These are phyloP conservation scores for Ypsolopha scabrella DNA, from an alignment of 2,888 invertebrate genomes.

Conservation along the genomic window DNA sequence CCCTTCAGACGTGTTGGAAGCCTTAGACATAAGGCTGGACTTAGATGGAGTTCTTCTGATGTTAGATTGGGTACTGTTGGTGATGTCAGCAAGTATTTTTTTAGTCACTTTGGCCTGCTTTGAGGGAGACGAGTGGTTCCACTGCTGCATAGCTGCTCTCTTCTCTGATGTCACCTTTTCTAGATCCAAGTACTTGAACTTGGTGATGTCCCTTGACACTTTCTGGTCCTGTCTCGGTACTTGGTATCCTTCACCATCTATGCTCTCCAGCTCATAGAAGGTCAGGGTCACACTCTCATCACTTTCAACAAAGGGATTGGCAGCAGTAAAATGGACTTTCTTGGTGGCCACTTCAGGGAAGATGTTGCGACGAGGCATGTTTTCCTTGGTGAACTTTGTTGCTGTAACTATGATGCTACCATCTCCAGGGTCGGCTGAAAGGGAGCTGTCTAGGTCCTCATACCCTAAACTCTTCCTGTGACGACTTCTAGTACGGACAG, in stretches of 20 bases:
- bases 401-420: constrained; percentile 66
- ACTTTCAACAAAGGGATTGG: constrained; percentile 59
- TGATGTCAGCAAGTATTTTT: constrained; percentile 40
- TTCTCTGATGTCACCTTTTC: constrained; percentile 48
- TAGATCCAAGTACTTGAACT: constrained; percentile 57
- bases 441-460: constrained; percentile 70
- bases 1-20: constrained; percentile 33
- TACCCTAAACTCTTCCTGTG: constrained; percentile 51
- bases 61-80: constrained; percentile 23
- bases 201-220: constrained; percentile 37
- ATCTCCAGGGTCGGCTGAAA: constrained; percentile 70
- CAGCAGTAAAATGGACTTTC: constrained; percentile 58
- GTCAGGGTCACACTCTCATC: constrained; percentile 63
- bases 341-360: constrained; percentile 46
- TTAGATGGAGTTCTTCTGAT: constrained; percentile 56
- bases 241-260: constrained; percentile 31
- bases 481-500: constrained; percentile 30
- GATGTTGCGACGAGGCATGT: constrained; percentile 54
- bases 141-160: constrained; percentile 33
- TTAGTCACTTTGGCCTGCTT: constrained; percentile 45
- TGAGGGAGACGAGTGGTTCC: constrained; percentile 51
- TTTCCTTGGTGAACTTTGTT: constrained; percentile 53
- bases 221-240: constrained; percentile 22
- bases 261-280: constrained; percentile 54
- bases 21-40: constrained; percentile 41